Base-by-base conservation (phyloP, 2,888 invertebrate species). In the Argyra leucocephala region DNA sequence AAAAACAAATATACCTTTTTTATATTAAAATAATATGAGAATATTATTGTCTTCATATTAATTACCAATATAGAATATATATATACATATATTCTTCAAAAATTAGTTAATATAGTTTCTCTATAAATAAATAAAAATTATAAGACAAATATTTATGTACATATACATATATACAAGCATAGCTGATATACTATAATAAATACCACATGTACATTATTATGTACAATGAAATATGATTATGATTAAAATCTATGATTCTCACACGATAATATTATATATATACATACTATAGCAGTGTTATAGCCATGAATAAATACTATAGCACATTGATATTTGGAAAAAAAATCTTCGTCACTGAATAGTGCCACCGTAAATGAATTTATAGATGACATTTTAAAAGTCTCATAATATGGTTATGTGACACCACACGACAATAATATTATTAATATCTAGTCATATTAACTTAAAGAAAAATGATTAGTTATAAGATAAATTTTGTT, bases 351-450 rank as follows among this genome's bases (percentile, higher is more conserved):
- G 48, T 48, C 48, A 48, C 48, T n/a, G n/a, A 48, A 59, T 59
- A 59, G 22, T 59, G 59, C 59, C 59, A 59, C 59, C 15, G 59
- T 23, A 23, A 22, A 59, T 59, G 22, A 59, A 59, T 59, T 59
- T 59, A 59, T 59, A n/a, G 59, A 24, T 59, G 59, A 59, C 59
- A 59, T 24, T 59, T 59, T 59, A 18, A 59, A 22, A 18, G 48
- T 48, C 23, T 59, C 23, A 24, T 18, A 23, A 59, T 23, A 59
- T 59, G 59, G 23, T 59, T 23, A 59, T 59, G 23, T 59, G 59
- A 59, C 59, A 59, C 59, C 59, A 5, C 48, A 48, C 48, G 48
- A 48, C 48, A 48, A 48, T 18, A 48, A 18, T 18, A 18, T 18
- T 48, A 48, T 48, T 48, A 48, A 31, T 18, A 48, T 18, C 48